Evolutionary conservation across 2,888 invertebrate genomes (phyloP), one percentile per base, ranked within the genome.

Genomic region (Ormyrus thymus): DNA sequence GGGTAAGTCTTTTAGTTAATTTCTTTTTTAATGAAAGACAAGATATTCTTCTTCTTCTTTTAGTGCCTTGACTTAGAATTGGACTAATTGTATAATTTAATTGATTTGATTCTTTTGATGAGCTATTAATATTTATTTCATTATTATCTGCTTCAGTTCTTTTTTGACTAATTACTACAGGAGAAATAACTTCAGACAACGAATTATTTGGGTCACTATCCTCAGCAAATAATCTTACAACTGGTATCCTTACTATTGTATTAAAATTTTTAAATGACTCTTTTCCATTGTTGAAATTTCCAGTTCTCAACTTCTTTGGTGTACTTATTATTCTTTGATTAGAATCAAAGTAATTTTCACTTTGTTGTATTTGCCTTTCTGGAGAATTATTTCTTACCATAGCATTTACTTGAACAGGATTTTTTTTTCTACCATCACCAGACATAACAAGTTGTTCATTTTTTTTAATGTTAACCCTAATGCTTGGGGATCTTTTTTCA

Each of bases 361-460:
- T 29, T 46, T 6, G 6, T 45, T 7, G 7, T 7, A 66, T 56
- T 15, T 48, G 7, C 0, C 2, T 66, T 48, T 75, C 29, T 15
- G 7, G 1, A 64, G 50, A 65, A 46, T 4, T 1, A 6, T 53
- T 5, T 6, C n/a, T 58, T 9, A 53, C 11, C 77, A 80, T 80
- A n/a, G 55, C 43, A 68, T 71, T 82, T 9, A 77, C 59, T 65
- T 56, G 64, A 8, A 81, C 79, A 11, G 80, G 82, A 73, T 81
- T 74, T 50, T 62, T 68, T 43, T 69, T 71, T 11, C 43, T 80
- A 11, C 81, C 81, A 55, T 79, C 73, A 13, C 73, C 79, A 7
- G 80, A 78, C 80, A 81, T 82, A 48, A 80, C 50, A 58, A 80
- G 71, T 76, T 82, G 82, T 53, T 82, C 69, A 70, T 83, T 81